These are phyloP conservation scores for Biston stratarius DNA, from an alignment of 2,888 invertebrate genomes.

Conservation along the genomic window DNA sequence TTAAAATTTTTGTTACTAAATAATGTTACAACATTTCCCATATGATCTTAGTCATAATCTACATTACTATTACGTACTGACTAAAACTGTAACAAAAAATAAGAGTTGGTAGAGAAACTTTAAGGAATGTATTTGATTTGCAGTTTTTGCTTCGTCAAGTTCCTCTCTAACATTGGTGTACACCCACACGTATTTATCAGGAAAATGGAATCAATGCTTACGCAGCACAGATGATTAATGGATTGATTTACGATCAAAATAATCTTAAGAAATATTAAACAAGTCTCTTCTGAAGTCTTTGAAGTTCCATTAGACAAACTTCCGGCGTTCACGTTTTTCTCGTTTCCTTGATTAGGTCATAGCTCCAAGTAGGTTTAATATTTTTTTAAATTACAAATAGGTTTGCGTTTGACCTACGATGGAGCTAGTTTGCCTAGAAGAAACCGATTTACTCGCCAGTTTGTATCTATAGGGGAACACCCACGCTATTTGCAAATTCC, in stretches of 20 bases:
- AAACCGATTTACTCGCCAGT: too few species aligned
- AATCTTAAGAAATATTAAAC: constrained; percentile 49
- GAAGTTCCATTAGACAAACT: constrained; percentile 50
- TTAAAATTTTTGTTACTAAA: too few species aligned
- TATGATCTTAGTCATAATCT: too few species aligned
- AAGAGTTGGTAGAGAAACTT: too few species aligned
- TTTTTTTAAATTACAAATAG: not conserved
- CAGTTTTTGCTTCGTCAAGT: not conserved
- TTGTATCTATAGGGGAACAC: too few species aligned
- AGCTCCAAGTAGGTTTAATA: not conserved
- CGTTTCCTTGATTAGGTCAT: constrained; percentile 37
- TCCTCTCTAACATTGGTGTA: constrained; percentile 15
- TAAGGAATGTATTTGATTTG: too few species aligned
- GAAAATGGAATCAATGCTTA: constrained; percentile 59
- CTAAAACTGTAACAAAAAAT: too few species aligned
- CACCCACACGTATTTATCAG: constrained; percentile 38
- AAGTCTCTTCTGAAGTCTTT: constrained; percentile 42
- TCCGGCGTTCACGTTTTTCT: constrained; percentile 48
- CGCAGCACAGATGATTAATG: constrained; percentile 63
- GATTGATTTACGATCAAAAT: constrained; percentile 56
- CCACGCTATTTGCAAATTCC: too few species aligned
- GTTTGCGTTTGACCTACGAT: not conserved
- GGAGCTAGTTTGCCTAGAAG: too few species aligned
- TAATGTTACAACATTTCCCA: too few species aligned
- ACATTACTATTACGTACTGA: too few species aligned